These are phyloP conservation scores for Corvus cornix DNA, from an alignment of 2,113 vertebrate species.

Conservation along the genomic window DNA sequence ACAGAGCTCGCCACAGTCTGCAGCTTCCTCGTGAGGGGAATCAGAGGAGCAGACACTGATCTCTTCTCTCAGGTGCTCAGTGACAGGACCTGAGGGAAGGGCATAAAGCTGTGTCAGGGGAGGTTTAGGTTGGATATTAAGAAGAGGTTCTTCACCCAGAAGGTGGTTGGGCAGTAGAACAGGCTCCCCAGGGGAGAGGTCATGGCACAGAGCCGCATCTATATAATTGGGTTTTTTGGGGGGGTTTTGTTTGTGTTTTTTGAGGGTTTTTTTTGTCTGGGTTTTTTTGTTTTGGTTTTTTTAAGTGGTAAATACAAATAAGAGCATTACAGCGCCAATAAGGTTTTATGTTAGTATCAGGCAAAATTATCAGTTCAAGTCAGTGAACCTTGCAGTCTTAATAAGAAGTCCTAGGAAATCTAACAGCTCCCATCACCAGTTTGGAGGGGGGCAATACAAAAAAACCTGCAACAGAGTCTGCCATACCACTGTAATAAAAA, in stretches of 20 bases:
- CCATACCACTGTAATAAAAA: not conserved
- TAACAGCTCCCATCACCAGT: not conserved
- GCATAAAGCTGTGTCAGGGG: not conserved
- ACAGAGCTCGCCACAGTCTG: not conserved
- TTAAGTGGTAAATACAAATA: not conserved
- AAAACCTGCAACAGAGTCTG: not conserved
- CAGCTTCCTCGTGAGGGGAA: not conserved
- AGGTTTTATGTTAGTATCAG: not conserved
- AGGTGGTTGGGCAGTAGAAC: not conserved
- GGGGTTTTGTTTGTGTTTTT: too few species aligned
- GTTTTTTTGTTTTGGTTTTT: not conserved
- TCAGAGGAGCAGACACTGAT: not conserved
- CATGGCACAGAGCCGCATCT: not conserved
- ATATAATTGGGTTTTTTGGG: not conserved
- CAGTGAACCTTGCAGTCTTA: not conserved
- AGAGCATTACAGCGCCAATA: not conserved
- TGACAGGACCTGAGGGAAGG: not conserved
- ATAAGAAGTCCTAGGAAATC: not conserved
- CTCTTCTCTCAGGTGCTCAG: not conserved
- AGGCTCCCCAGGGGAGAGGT: too few species aligned
- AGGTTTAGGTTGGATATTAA: not conserved
- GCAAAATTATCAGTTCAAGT: not conserved
- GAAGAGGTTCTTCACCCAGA: not conserved
- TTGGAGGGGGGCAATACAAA: accelerated
- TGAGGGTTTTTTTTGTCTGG: too few species aligned